A percentile compares a stretch with the other conserved stretches of the same genome.
phyloP scores from a whole-genome alignment of 37 sponge, comb jelly and placozoan species.

The Diacarnus erythraeanus region DNA sequence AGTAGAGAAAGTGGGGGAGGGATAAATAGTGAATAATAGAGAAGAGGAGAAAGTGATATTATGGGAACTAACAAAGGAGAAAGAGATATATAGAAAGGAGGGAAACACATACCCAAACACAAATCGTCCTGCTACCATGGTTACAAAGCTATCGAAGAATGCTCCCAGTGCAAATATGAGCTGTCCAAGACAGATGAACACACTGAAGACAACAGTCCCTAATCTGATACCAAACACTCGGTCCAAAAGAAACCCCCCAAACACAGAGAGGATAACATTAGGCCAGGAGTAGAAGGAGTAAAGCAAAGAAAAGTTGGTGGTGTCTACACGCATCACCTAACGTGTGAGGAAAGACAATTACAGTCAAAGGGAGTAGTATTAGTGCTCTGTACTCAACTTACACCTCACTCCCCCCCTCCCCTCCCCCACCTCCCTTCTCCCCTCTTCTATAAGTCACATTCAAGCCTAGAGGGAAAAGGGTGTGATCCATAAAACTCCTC shows the following conservation, averaged over 20 bases:
- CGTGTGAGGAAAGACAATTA: too few species aligned
- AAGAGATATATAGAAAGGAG: not conserved
- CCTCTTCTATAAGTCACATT: too few species aligned
- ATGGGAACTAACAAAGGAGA: not conserved
- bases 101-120: constrained; percentile 86
- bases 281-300: constrained; percentile 99
- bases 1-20: too few species aligned
- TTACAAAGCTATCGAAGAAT: constrained; percentile 50
- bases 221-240: constrained; percentile 86
- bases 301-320: constrained; percentile 67
- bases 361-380: not conserved
- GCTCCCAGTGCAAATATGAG: constrained; percentile 93
- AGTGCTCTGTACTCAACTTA: too few species aligned
- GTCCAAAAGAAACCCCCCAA: constrained; percentile 95
- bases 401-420: too few species aligned
- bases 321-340: constrained; percentile 68
- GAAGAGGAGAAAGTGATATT: not conserved
- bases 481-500: too few species aligned
- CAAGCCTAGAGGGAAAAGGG: too few species aligned
- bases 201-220: constrained; percentile 81
- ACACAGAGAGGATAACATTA: constrained; percentile 93
- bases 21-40: too few species aligned
- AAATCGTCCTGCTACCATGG: constrained; percentile 94
- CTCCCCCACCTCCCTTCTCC: too few species aligned
- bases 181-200: constrained; percentile 79